Evolutionary conservation across 2,888 invertebrate genomes (phyloP).

Genomic region (Ophonus ardosiacus): DNA sequence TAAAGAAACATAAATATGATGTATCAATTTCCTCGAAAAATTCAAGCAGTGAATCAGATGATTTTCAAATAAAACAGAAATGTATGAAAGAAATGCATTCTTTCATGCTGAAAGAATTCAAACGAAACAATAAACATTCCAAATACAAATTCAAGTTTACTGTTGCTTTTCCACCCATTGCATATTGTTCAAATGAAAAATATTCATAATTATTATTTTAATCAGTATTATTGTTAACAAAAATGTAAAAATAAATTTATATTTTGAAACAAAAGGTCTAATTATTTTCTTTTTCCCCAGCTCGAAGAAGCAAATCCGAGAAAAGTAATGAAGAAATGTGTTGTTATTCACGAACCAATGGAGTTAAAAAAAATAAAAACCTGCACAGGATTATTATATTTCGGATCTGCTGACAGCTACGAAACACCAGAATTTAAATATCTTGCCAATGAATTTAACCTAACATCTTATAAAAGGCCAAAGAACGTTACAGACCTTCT

Average conservation of each 20-base stretch:
- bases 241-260: background rate
- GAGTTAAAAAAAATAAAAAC: constrained; percentile 70
- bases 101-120: too few species aligned
- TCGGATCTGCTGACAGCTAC: constrained; percentile 70
- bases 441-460: constrained; percentile 70
- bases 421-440: constrained; percentile 69
- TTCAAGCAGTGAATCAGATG: too few species aligned
- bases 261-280: background rate
- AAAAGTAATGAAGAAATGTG: constrained; percentile 37
- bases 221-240: background rate
- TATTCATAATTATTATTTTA: background rate
- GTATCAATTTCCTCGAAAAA: too few species aligned
- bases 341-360: constrained; percentile 64
- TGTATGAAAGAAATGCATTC: too few species aligned
- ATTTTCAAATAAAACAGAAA: too few species aligned
- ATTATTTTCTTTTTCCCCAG: constrained; percentile 5
- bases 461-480: constrained; percentile 68
- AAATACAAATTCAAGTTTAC: background rate
- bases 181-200: background rate
- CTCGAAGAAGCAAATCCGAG: background rate
- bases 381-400: constrained; percentile 72
- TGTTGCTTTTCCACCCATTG: background rate
- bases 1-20: too few species aligned
- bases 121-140: background rate
- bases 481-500: constrained; percentile 70